Evolutionary conservation across 2,113 vertebrate genomes (phyloP).

Genomic region (Gambusia holbrooki): DNA sequence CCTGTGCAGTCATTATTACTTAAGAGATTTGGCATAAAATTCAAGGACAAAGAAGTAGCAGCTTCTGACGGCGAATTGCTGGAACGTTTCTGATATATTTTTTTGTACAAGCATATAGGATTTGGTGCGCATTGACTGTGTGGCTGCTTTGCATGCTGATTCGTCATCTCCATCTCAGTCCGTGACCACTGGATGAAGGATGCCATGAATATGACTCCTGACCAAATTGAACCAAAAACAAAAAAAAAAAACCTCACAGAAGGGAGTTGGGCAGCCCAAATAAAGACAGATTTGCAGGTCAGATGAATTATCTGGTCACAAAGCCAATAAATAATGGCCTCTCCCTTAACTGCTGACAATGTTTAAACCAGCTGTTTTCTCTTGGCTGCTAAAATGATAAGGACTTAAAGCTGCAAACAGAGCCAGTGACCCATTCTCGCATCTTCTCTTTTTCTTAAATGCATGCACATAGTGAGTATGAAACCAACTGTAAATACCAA

Average conservation of each 20-base stretch:
- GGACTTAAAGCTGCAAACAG: slow-evolving; percentile 28
- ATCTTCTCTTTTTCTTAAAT: slow-evolving; percentile 32
- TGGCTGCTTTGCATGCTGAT: slow-evolving; percentile 32
- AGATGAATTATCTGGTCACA: slow-evolving; percentile 48
- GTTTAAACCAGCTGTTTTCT: slow-evolving; percentile 69
- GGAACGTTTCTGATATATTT: slow-evolving; percentile 45
- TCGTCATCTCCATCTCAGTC: slow-evolving; percentile 40
- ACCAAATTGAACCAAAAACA: slow-evolving; percentile 49
- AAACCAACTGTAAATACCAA: slow-evolving; percentile 38
- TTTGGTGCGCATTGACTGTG: slow-evolving; percentile 3
- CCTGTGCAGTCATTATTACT: slow-evolving; percentile 69
- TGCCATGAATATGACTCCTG: slow-evolving; percentile 40
- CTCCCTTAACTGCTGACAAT: slow-evolving; percentile 63
- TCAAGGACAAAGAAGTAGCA: slow-evolving; percentile 65
- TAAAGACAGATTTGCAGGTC: slow-evolving; percentile 64
- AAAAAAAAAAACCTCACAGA: not conserved
- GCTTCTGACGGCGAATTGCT: slow-evolving; percentile 70
- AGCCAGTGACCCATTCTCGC: slow-evolving; percentile 29
- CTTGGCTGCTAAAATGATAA: slow-evolving; percentile 58
- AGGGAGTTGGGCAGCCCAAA: slow-evolving; percentile 50
- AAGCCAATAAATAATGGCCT: slow-evolving; percentile 64
- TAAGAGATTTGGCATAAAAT: slow-evolving; percentile 70
- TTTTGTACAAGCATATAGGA: slow-evolving; percentile 43
- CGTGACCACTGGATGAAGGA: slow-evolving; percentile 39
- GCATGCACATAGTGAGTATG: slow-evolving; percentile 19